Evolutionary conservation across 2,888 invertebrate genomes (phyloP), one percentile per base, ranked within the genome.

Genomic region (Phasia obesa): DNA sequence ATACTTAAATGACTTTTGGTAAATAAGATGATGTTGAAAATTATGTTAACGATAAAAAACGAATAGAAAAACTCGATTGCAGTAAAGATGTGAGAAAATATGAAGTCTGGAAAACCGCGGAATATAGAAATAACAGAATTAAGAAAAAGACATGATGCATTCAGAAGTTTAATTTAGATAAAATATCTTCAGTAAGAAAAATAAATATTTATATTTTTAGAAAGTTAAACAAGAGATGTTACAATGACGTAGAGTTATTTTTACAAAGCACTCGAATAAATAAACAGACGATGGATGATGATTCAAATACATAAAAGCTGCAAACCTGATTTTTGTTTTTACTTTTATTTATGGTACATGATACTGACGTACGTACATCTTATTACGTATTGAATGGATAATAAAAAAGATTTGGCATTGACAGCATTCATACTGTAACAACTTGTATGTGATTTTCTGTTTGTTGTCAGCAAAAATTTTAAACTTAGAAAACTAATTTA

Each of bases 391-490:
- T 49, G 17, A 42, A 53, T 31, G 9, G 31, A 25, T 17, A 70
- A 69, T 59, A 62, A 23, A 23, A 60, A 27, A 60, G 27, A 62
- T 55, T 69, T 77, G 69, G 60, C 69, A 77, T 69, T 69, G 69
- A 67, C 49, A 23, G 27, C 60, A 25, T 71, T 59, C 11, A 55
- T 2, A 31, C 4, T 23, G 27, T 15, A 23, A 47, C 23, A 47
- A 57, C 55, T 44, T 44, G 27, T 64, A 49, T 67, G 23, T 31
- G 27, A 17, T 35, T 4, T 35, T 9, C 35, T 35, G 35, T 11
- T n/a, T 35, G 35, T 35, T 11, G 35, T 35, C 35, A 11, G 35
- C 57, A 57, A 53, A 38, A 60, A 19, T 38, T 31, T 35, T 9
- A 35, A 35, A 35, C 35, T 11, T 5, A 31, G 31, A 31, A 31